Conservation (phyloP, 2,113 vertebrate species). For the Corythornis cristatus region DNA sequence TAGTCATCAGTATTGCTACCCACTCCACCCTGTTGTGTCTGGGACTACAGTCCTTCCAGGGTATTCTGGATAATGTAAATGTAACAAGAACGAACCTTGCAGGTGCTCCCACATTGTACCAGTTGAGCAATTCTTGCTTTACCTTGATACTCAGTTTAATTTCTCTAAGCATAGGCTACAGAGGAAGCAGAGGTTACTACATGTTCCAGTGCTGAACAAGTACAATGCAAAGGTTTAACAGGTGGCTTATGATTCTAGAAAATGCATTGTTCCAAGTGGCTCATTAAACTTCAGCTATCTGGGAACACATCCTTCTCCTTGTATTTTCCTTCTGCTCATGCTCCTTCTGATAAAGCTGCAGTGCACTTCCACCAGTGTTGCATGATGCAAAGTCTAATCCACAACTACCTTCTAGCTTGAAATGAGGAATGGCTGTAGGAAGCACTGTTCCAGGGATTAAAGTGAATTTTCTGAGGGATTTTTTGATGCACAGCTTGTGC, state of each 20-base stretch:
- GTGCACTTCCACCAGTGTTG: background rate
- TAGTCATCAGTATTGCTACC: slow-evolving; percentile 22
- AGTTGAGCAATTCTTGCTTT: background rate
- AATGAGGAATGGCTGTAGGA: background rate
- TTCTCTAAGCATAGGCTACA: background rate
- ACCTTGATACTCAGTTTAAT: background rate
- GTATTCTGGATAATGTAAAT: background rate
- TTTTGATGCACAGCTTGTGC: background rate
- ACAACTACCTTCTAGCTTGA: background rate
- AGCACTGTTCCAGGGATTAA: background rate
- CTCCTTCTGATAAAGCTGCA: background rate
- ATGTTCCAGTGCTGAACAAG: slow-evolving; percentile 10
- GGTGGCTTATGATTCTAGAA: background rate
- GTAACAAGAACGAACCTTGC: background rate
- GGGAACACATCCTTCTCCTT: background rate
- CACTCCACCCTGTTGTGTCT: slow-evolving; percentile 14
- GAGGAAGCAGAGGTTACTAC: background rate
- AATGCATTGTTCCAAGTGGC: background rate
- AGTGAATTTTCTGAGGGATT: background rate
- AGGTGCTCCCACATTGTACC: background rate
- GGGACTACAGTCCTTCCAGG: background rate
- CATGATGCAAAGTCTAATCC: background rate
- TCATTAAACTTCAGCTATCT: slow-evolving; percentile 18
- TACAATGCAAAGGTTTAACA: slow-evolving; percentile 25
- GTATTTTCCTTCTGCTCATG: background rate